Base-by-base conservation (phyloP, 2,797 vertebrate genomes). In the Semotilus atromaculatus region DNA sequence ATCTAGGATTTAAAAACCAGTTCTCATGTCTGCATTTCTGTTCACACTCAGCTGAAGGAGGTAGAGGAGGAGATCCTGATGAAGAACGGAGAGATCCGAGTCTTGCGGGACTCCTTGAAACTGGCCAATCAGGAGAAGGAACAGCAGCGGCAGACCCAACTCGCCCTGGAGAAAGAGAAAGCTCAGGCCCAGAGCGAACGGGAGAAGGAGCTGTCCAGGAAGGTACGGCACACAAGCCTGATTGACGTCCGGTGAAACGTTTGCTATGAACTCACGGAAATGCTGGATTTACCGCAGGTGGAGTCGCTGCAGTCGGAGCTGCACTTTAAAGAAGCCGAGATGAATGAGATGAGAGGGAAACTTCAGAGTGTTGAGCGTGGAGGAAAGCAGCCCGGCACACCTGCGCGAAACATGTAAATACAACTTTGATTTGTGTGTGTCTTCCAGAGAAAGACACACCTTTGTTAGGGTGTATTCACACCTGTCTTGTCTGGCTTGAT, bases 311-410 rank as follows among this genome's bases (percentile, higher is more conserved):
- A 97, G 90, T 96, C 97, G 0, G 97, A 99, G 90, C 90, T 99
- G 86, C 96, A 98, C 86, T 99, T 99, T 94, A 99, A 97, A 94
- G 97, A 98, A 71, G 98, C 97, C 34, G 98, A 99, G 92, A 97
- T 99, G 93, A 97, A 96, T 84, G 97, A 99, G 85, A 94, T 99
- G 88, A 97, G 94, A 90, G 94, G 91, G 1, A 97, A 95, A 84
- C 94, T 98, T 84, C 95, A 95, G 83, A 96, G 81, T 87, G 93
- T 90, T 81, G 97, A 98, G 88, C 95, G 92, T 85, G 93, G 83
- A 80, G 96, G 93, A 73, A 94, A 90, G 88, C 82, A 81, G 0
- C 62, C 88, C 45, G n/a, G 88, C 29, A 93, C 93, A 34, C 91
- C 92, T 83, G 86, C 91, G 21, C 90, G 90, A 29, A 88, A 90